Base-by-base conservation (phyloP, 2,888 invertebrate species). In the Caenorhabditis wallacei region DNA sequence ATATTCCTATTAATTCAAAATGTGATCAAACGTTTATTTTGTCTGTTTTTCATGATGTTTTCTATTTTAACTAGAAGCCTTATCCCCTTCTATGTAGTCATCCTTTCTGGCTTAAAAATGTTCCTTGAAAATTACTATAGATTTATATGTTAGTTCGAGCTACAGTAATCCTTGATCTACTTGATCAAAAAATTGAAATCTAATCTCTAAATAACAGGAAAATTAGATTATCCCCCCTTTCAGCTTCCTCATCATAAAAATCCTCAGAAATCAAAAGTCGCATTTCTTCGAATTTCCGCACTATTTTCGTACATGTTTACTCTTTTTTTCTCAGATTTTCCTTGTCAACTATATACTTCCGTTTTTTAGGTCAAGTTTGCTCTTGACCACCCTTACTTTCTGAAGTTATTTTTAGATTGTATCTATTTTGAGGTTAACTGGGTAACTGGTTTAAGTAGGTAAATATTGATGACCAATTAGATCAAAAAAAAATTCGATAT, bases 331-430 rank as follows among this genome's bases (percentile, higher is more conserved):
- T 8, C 13, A 5, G 43, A 40, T 63, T 20, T 22, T 63, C 63
- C 43, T 63, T n/a, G 13, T 63, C 26, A n/a, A n/a, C n/a, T n/a
- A n/a, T 46, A 63, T 63, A 63, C 63, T 63, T 61, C 30, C 59
- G 43, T 61, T 61, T 22, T 40, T 40, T 59, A 26, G 63, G 63
- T 63, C 63, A 63, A 46, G 63, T 63, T 63, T 63, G 63, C 63
- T 43, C 43, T 43, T 43, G 43, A 43, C 63, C 59, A 22, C 40
- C 40, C 43, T 1, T 43, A 10, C 26, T 43, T 18, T 24, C 16
- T 61, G 22, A 22, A 30, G 59, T 40, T 40, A 59, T 59, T 59
- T 59, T 40, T 63, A 63, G 43, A 22, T 63, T n/a, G 43, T 63
- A 22, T 22, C 63, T 63, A 63, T 63, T 63, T 63, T 46, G 43